These are phyloP conservation scores for Lasioglossum calceatum DNA, from an alignment of 2,888 invertebrate genomes.

Conservation along the genomic window DNA sequence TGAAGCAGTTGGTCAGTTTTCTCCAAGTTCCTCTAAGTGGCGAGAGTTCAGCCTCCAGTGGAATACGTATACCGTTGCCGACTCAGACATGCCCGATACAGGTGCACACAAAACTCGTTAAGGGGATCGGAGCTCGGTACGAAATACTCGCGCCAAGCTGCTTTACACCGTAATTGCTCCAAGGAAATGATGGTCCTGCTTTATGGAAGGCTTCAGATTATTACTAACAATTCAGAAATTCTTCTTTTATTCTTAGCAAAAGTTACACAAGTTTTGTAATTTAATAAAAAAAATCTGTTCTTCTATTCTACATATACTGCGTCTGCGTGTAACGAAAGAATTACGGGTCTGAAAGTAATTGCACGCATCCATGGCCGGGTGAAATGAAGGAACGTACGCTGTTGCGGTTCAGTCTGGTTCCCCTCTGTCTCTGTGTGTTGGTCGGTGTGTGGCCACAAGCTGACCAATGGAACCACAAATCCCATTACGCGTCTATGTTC, in stretches of 20 bases:
- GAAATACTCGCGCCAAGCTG: neutral
- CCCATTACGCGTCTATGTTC: conserved; percentile 65
- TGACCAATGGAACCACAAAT: conserved; percentile 71
- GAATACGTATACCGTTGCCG: conserved; percentile 9
- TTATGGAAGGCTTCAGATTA: neutral
- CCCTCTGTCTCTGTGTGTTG: conserved; percentile 53
- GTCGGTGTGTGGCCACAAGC: conserved; percentile 64
- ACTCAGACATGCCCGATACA: conserved; percentile 11
- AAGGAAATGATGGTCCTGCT: neutral
- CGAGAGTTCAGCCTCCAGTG: conserved; percentile 13
- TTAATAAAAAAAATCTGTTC: neutral
- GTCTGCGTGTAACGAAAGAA: conserved; percentile 4
- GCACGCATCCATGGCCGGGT: conserved; percentile 35
- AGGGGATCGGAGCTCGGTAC: neutral
- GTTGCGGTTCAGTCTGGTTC: conserved; percentile 52
- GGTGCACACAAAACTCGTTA: conserved; percentile 18
- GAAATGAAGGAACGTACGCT: conserved; percentile 45
- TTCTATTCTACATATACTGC: too few species aligned
- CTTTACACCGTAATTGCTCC: neutral
- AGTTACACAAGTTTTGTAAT: neutral
- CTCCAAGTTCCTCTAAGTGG: conserved; percentile 43
- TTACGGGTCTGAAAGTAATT: conserved; percentile 49
- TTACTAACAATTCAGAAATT: neutral
- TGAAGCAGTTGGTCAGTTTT: conserved; percentile 45
- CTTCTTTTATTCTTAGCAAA: neutral